phyloP scores from a whole-genome alignment of 1,140 invertebrate species.

The Brachionus manjavacas region DNA sequence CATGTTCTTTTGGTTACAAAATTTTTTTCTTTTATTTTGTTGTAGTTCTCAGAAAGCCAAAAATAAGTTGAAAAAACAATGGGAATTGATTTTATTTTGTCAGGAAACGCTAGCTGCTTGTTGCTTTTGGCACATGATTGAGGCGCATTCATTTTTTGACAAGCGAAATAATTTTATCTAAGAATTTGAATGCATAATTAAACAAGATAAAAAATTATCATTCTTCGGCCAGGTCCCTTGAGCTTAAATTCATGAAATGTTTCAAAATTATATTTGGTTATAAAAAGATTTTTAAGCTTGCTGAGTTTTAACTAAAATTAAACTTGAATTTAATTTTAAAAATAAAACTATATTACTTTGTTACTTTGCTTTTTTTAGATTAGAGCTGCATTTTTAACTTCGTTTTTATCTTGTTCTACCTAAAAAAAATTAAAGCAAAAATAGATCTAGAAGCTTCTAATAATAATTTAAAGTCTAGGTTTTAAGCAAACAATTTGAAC shows the following conservation, averaged over 20 bases:
- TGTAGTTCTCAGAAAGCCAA: slow-evolving; percentile 16
- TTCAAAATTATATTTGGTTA: background rate
- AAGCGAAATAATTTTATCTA: slow-evolving; percentile 21
- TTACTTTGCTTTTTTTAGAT: background rate
- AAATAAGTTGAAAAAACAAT: slow-evolving; percentile 14
- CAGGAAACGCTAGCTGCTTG: slow-evolving; percentile 12
- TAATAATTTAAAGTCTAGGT: no score
- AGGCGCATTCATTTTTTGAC: background rate
- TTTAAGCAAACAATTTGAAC: no score
- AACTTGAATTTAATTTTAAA: background rate
- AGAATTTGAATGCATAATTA: background rate
- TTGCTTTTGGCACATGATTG: background rate
- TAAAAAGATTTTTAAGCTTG: background rate
- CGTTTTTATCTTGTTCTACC: background rate
- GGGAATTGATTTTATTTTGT: slow-evolving; percentile 25
- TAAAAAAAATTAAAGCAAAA: background rate
- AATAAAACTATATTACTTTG: background rate
- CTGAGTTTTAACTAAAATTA: background rate
- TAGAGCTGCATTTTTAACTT: background rate
- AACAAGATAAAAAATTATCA: background rate
- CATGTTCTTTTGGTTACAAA: slow-evolving; percentile 14
- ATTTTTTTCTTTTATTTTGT: slow-evolving; percentile 11
- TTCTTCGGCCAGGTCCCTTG: background rate
- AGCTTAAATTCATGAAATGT: background rate
- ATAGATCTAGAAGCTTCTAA: no score